Conservation (phyloP, 2,113 vertebrate species). For the Lasiurus cinereus region DNA sequence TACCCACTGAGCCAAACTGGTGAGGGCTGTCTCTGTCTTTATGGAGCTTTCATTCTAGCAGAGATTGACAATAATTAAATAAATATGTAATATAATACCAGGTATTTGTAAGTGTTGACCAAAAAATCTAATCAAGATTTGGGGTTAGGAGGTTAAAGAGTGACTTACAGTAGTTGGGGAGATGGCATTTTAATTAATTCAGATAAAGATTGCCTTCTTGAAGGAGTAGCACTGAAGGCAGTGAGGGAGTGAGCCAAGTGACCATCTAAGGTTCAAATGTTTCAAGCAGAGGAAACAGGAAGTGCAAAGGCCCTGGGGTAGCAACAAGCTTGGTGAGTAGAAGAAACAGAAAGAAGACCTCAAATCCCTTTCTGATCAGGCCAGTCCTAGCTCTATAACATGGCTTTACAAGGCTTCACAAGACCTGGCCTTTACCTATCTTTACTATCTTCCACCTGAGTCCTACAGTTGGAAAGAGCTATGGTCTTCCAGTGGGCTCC, state of each 20-base stretch:
- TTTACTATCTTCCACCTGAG: neutral
- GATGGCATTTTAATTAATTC: neutral
- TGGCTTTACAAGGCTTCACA: neutral
- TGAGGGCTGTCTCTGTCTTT: neutral
- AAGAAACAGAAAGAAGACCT: neutral
- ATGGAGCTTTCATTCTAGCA: neutral
- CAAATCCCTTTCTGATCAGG: neutral
- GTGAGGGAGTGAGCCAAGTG: neutral
- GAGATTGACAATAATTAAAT: neutral
- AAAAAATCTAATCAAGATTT: neutral
- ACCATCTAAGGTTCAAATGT: neutral
- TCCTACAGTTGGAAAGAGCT: neutral
- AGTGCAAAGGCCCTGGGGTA: neutral
- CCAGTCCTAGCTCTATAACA: neutral
- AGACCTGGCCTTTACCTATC: neutral
- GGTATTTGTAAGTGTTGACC: neutral
- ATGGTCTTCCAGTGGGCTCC: neutral
- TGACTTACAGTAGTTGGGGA: neutral
- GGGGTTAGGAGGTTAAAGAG: neutral
- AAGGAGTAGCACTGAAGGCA: neutral
- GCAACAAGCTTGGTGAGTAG: neutral
- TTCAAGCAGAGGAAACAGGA: neutral
- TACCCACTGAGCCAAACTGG: too few species aligned
- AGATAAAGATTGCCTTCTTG: neutral
- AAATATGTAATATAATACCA: slow-evolving; percentile 7